Conservation (phyloP, 2,888 invertebrate species). For the Diloba caeruleocephala region DNA sequence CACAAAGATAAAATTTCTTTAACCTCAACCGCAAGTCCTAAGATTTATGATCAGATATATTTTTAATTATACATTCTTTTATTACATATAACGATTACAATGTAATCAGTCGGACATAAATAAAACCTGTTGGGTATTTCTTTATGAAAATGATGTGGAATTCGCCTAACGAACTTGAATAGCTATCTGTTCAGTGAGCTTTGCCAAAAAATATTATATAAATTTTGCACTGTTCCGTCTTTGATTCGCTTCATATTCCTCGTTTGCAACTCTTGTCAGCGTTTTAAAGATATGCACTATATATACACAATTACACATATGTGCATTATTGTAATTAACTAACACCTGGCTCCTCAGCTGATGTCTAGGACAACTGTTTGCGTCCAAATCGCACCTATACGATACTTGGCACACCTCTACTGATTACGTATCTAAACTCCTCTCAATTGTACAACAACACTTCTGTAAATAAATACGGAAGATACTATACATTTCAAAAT, state of each 20-base stretch:
- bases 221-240: neutral
- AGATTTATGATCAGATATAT: too few relatives aligned
- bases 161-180: too few relatives aligned
- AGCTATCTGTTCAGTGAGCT: neutral
- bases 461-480: slow-evolving; percentile 47
- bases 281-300: slow-evolving; percentile 24
- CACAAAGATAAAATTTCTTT: too few relatives aligned
- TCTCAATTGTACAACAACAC: slow-evolving; percentile 23
- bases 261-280: slow-evolving; percentile 19
- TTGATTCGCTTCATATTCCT: slow-evolving; percentile 3
- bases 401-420: slow-evolving; percentile 61
- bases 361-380: slow-evolving; percentile 73
- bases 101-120: neutral
- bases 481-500: slow-evolving; percentile 7
- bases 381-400: slow-evolving; percentile 57
- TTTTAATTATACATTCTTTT: too few relatives aligned
- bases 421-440: slow-evolving; percentile 34
- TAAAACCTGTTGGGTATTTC: neutral
- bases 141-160: too few relatives aligned
- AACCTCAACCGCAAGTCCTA: too few relatives aligned
- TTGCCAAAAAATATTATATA: slow-evolving; percentile 2
- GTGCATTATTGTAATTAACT: slow-evolving; percentile 30
- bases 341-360: slow-evolving; percentile 52
- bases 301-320: too few relatives aligned
- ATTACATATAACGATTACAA: too few relatives aligned